Conservation (phyloP, 2,888 invertebrate genomes). For the Drosophila siamana region DNA sequence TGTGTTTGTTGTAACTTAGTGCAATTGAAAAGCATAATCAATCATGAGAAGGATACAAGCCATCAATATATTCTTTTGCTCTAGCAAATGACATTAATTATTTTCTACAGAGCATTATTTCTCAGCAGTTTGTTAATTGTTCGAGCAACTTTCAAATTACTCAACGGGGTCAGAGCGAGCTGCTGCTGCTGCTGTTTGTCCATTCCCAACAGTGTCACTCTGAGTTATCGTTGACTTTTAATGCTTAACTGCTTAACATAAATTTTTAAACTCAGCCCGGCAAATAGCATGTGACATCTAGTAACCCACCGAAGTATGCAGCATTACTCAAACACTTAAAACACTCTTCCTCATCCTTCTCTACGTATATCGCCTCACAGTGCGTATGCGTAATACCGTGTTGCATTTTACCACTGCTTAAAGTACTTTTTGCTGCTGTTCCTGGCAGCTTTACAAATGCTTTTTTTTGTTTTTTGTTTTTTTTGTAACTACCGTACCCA, state of each 20-base stretch:
- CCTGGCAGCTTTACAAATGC: slow-evolving; percentile 3
- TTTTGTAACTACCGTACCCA: not conserved
- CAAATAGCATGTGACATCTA: slow-evolving; percentile 5
- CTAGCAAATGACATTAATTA: not conserved
- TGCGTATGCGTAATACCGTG: slow-evolving; percentile 37
- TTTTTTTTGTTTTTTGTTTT: not conserved
- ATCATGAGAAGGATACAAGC: too few relatives aligned
- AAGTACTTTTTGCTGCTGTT: not conserved
- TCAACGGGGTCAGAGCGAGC: too few relatives aligned
- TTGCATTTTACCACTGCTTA: not conserved
- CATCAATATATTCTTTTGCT: not conserved
- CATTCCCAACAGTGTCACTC: slow-evolving; percentile 1
- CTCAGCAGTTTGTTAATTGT: slow-evolving; percentile 11
- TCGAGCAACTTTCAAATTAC: slow-evolving; percentile 8
- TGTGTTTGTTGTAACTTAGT: too few relatives aligned
- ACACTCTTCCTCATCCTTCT: not conserved
- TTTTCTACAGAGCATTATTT: not conserved
- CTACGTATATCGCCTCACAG: slow-evolving; percentile 5
- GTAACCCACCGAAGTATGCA: slow-evolving; percentile 19
- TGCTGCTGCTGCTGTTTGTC: not conserved
- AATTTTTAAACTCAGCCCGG: slow-evolving; percentile 23
- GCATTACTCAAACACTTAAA: slow-evolving; percentile 1
- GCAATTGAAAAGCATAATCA: too few relatives aligned
- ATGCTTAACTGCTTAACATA: slow-evolving; percentile 13
- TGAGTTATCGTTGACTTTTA: slow-evolving; percentile 12